Conservation (phyloP, 2,888 invertebrate genomes). For the Ptychoptera albimana region DNA sequence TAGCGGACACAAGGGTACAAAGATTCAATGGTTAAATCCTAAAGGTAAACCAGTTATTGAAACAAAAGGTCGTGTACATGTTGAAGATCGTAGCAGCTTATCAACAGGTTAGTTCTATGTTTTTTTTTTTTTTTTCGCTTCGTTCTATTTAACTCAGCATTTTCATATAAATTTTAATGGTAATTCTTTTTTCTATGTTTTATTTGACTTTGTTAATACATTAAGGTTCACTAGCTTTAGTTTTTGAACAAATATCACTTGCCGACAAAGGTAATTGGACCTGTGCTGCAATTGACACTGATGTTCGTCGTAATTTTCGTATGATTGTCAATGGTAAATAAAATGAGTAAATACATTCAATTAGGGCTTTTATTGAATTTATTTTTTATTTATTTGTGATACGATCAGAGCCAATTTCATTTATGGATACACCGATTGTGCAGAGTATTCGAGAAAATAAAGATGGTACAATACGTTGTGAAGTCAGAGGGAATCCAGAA, state of each 20-base stretch:
- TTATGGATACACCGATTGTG: slow-evolving; percentile 35
- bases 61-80: slow-evolving; percentile 30
- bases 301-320: slow-evolving; percentile 23
- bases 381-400: too few relatives aligned
- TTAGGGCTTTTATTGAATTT: too few relatives aligned
- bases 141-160: too few relatives aligned
- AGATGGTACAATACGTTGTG: slow-evolving; percentile 30
- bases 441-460: slow-evolving; percentile 35
- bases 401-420: slow-evolving; percentile 36
- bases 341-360: too few relatives aligned
- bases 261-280: slow-evolving; percentile 34
- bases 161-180: too few relatives aligned
- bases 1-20: slow-evolving; percentile 19
- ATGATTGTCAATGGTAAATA: slow-evolving; percentile 30
- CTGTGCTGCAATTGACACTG: slow-evolving; percentile 25
- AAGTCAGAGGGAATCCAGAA: slow-evolving; percentile 32
- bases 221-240: slow-evolving; percentile 28
- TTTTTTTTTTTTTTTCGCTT: too few relatives aligned
- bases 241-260: slow-evolving; percentile 31
- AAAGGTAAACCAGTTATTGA: slow-evolving; percentile 26
- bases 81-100: slow-evolving; percentile 27
- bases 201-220: neutral
- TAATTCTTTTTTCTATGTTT: too few relatives aligned
- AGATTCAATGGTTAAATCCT: slow-evolving; percentile 28
- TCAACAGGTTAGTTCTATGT: too few relatives aligned